Evolutionary conservation across 2,888 invertebrate species (phyloP).

Genomic region (Cheilosia soror): DNA sequence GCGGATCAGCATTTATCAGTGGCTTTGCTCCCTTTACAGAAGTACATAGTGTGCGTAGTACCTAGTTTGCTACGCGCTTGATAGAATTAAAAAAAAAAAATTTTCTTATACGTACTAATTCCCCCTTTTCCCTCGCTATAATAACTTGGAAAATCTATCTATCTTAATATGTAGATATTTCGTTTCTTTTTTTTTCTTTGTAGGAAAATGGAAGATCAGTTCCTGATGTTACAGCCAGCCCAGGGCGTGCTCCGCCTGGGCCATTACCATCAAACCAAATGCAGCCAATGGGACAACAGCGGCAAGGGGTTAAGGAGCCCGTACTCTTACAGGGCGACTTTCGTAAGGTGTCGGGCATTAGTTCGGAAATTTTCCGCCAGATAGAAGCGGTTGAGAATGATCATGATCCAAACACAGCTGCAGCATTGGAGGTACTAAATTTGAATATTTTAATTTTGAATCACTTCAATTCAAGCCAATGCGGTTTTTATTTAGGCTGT

Average conservation of each 20-base stretch:
- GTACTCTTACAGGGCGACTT: conserved; percentile 96
- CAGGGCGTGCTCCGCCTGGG: conserved; percentile 91
- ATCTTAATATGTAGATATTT: too few species aligned
- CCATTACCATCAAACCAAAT: conserved; percentile 86
- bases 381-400: conserved; percentile 98
- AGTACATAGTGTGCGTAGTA: too few species aligned
- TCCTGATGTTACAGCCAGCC: conserved; percentile 95
- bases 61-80: too few species aligned
- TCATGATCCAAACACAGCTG: conserved; percentile 96
- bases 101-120: too few species aligned
- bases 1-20: too few species aligned
- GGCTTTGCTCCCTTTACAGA: too few species aligned
- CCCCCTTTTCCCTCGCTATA: too few species aligned
- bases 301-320: conserved; percentile 85
- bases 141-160: too few species aligned
- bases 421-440: conserved; percentile 90
- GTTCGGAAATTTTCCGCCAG: conserved; percentile 98
- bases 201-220: conserved; percentile 96
- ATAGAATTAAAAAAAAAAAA: too few species aligned
- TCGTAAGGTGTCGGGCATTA: conserved; percentile 97
- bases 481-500: conserved; percentile 86
- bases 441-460: neutral
- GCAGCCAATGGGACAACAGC: conserved; percentile 84
- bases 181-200: conserved; percentile 50
- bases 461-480: neutral